phyloP scores from a whole-genome alignment of 2,888 invertebrate genomes.

The Pyrgus malvae region DNA sequence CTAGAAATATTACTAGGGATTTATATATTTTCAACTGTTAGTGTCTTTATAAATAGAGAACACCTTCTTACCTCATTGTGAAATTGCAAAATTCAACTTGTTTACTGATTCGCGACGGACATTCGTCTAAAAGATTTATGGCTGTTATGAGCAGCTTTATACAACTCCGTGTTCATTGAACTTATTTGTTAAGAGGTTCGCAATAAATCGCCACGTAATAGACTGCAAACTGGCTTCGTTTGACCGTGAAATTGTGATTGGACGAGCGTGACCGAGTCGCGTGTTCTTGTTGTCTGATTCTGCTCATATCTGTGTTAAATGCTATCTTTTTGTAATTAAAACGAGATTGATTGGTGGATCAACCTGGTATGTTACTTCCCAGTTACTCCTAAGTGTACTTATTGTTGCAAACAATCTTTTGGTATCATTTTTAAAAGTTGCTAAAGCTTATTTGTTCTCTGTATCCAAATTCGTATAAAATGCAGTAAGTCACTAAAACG shows the following conservation, averaged over 20 bases:
- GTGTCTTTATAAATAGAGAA: background rate
- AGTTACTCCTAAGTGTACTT: background rate
- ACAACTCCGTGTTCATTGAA: slow-evolving; percentile 55
- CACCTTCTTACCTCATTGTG: too few species aligned
- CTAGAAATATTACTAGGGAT: too few species aligned
- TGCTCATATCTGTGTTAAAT: slow-evolving; percentile 16
- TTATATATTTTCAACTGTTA: too few species aligned
- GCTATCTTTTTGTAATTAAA: slow-evolving; percentile 12
- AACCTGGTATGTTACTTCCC: slow-evolving; percentile 1
- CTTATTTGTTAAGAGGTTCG: slow-evolving; percentile 53
- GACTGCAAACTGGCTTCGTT: slow-evolving; percentile 65
- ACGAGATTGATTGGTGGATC: slow-evolving; percentile 1
- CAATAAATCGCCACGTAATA: slow-evolving; percentile 58
- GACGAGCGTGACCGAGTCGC: slow-evolving; percentile 63
- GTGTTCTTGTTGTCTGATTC: slow-evolving; percentile 41
- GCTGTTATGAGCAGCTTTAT: slow-evolving; percentile 2
- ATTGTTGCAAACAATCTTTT: background rate
- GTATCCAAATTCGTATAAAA: too few species aligned
- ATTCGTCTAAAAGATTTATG: slow-evolving; percentile 2
- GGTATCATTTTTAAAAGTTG: too few species aligned
- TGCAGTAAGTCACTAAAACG: too few species aligned
- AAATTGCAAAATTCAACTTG: background rate
- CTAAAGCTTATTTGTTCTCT: too few species aligned
- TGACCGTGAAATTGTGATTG: slow-evolving; percentile 73
- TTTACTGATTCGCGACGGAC: background rate